Evolutionary conservation across 2,888 invertebrate genomes (phyloP).

Genomic region (Lagria hirta): DNA sequence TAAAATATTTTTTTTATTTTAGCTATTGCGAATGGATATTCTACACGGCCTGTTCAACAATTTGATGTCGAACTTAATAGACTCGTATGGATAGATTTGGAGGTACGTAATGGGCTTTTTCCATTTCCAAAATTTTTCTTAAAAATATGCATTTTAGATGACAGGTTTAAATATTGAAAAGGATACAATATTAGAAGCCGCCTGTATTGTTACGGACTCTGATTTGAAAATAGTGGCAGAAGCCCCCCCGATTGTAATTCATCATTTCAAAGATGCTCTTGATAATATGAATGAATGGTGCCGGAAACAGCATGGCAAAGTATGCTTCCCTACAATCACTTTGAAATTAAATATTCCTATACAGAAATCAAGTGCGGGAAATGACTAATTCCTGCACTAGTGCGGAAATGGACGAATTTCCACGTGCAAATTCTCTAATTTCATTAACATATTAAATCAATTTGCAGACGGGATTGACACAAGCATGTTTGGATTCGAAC

Average conservation of each 20-base stretch:
- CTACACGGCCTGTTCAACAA: slow-evolving; percentile 4
- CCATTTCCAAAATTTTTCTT: background rate
- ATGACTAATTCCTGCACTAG: background rate
- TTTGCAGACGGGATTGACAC: slow-evolving; percentile 77
- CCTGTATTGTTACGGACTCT: slow-evolving; percentile 84
- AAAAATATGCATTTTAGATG: slow-evolving; percentile 66
- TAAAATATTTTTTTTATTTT: too few species aligned
- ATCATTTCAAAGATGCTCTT: slow-evolving; percentile 73
- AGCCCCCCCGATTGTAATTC: slow-evolving; percentile 75
- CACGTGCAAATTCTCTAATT: too few species aligned
- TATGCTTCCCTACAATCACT: slow-evolving; percentile 53
- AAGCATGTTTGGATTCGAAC: slow-evolving; percentile 69
- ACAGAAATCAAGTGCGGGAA: background rate
- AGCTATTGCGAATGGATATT: slow-evolving; percentile 9
- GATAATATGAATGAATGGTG: slow-evolving; percentile 86
- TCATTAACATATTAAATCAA: slow-evolving; percentile 7
- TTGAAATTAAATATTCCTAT: slow-evolving; percentile 1
- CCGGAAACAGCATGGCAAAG: slow-evolving; percentile 73
- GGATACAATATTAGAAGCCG: slow-evolving; percentile 85
- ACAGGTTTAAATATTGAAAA: slow-evolving; percentile 79
- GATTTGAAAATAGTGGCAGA: slow-evolving; percentile 74
- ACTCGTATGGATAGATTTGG: slow-evolving; percentile 77
- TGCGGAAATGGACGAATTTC: slow-evolving; percentile 6
- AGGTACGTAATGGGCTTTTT: slow-evolving; percentile 51
- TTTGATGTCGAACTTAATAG: slow-evolving; percentile 47